Evolutionary conservation across 2,113 vertebrate genomes (phyloP).

Genomic region (Micronycteris hirsuta): DNA sequence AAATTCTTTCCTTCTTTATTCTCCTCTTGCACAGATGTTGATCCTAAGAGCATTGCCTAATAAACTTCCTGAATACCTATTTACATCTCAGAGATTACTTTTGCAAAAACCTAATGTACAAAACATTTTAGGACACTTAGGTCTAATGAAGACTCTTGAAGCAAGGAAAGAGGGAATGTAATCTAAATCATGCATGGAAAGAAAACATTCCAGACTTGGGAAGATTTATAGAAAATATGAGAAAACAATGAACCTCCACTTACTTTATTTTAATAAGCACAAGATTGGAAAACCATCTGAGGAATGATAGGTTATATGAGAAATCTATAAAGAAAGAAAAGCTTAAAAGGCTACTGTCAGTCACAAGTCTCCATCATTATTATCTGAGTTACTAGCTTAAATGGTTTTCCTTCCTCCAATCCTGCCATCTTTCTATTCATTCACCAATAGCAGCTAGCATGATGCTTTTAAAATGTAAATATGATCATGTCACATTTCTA

Average conservation of each 20-base stretch:
- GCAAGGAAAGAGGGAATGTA: not conserved
- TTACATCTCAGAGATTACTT: not conserved
- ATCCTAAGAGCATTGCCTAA: not conserved
- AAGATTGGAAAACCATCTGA: not conserved
- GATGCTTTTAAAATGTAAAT: not conserved
- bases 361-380: not conserved
- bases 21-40: not conserved
- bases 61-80: not conserved
- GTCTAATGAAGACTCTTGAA: not conserved
- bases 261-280: constrained; percentile 31
- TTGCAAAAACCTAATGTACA: not conserved
- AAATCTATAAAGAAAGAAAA: constrained; percentile 6
- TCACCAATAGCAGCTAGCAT: not conserved
- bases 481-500: not conserved
- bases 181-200: not conserved
- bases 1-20: not conserved
- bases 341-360: not conserved
- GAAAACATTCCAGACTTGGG: not conserved
- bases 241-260: not conserved
- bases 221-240: constrained; percentile 17
- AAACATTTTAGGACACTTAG: not conserved
- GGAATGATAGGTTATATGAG: not conserved
- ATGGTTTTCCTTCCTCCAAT: not conserved
- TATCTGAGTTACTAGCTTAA: not conserved
- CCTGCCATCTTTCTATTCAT: not conserved